Base-by-base conservation (phyloP, 2,113 vertebrate genomes). In the Baryphthengus martii region DNA sequence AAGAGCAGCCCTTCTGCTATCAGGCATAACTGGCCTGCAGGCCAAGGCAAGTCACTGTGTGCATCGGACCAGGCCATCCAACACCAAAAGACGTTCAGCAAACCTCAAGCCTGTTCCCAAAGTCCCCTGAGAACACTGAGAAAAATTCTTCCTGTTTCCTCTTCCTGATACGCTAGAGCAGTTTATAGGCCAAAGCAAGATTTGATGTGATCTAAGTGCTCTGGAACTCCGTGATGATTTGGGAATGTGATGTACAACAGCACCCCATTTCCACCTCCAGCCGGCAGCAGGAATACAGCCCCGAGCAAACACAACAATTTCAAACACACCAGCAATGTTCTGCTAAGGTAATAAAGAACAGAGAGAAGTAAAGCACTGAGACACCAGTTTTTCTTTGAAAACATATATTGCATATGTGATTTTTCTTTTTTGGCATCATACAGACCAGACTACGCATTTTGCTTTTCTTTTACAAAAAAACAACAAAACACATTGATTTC, bases 341-440 rank as follows among this genome's bases (percentile, higher is more conserved):
- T 82, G 35, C 3, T 19, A 85, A 67, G 82, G 81, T 39, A 75
- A 35, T 2, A 45, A 39, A 59, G 20, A 85, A 71, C 0, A 52
- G 13, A 79, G 33, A 10, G 35, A 95, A 95, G 72, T 67, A 73
- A 95, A 95, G 75, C 59, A 85, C 19, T 2, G 1, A 76, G 18
- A 95, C 88, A 94, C 28, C 24, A 55, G 20, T 49, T 88, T 90
- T 89, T 42, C 70, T 85, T 91, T 92, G 65, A 93, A 95, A 55
- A 91, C 19, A 56, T 95, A 58, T 93, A 95, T 95, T 95, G 81
- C 76, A 87, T 92, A 75, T 16, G 49, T 58, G 78, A 61, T 40
- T 37, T 23, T 13, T 75, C 77, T 89, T 87, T 94, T 97, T 96
- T 92, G 74, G 94, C 78, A 96, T 67, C 47, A 93, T 49, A 87